Evolutionary conservation across 2,113 vertebrate genomes (phyloP), one percentile per base, ranked within the genome.

Genomic region (Chaetorhynchus papuensis): DNA sequence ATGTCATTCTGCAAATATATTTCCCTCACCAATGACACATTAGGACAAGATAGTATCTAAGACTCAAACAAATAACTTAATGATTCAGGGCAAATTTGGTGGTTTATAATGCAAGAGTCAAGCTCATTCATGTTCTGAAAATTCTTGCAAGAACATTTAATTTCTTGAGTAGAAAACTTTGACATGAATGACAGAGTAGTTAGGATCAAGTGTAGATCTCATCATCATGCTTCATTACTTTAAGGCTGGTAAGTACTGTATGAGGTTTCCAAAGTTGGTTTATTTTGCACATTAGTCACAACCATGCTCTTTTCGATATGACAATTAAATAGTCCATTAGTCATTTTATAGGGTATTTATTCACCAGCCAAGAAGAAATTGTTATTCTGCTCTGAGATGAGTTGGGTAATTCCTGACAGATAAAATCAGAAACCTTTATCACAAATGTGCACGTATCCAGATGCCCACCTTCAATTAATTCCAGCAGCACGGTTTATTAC

Each of bases 311-410:
- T 95, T 95, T 87, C 3, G 1, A 83, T 81, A 87, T 35, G 74
- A 79, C 89, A 96, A 96, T 96, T 97, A 96, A 97, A 96, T 91
- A 96, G 90, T 89, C 66, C 87, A 96, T 97, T 97, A 97, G 93
- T 96, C 76, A 96, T 96, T 96, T 96, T 94, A 96, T 93, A 91
- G 89, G 19, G 16, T 93, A 96, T 95, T 95, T 94, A 94, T 92
- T 95, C 94, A 93, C 50, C 87, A 95, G 70, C 61, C 86, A 94
- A 65, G 83, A 92, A 65, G 90, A 97, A 96, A 96, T 90, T 95
- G 60, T 91, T 97, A 80, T 80, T 90, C 66, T 76, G 47, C 59
- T 84, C 92, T 91, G 60, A 93, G 90, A 95, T 83, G 77, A 94
- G 37, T 59, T 96, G 41, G 24, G 56, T 93, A 96, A 95, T 94